Conservation (phyloP, 2,113 vertebrate genomes). For the Odocoileus hemionus region DNA sequence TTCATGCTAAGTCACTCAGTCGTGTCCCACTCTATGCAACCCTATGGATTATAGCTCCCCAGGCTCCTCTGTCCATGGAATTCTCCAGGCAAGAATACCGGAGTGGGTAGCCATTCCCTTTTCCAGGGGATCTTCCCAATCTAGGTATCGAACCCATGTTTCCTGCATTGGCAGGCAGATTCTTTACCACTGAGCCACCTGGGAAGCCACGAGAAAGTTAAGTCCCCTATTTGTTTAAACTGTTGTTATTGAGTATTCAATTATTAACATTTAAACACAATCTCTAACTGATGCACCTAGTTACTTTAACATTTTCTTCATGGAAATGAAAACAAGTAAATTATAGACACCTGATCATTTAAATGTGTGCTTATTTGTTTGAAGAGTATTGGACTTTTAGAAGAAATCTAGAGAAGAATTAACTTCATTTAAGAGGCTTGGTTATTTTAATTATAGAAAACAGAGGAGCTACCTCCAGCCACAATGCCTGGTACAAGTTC, state of each 20-base stretch:
- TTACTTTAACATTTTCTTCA: slow-evolving; percentile 13
- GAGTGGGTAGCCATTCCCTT: not conserved
- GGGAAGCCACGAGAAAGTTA: not conserved
- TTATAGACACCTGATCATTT: slow-evolving; percentile 5
- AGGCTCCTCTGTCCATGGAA: not conserved
- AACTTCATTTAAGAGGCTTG: slow-evolving; percentile 5
- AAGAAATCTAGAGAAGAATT: not conserved
- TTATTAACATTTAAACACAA: not conserved
- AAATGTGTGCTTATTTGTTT: not conserved
- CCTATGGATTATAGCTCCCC: not conserved
- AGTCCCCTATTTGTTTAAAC: not conserved
- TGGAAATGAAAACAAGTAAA: slow-evolving; percentile 19
- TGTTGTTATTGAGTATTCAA: not conserved
- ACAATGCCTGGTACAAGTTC: not conserved
- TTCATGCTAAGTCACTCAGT: not conserved
- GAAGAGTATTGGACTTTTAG: not conserved
- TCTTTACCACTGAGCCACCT: not conserved
- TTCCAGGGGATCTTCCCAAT: not conserved
- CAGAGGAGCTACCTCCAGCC: not conserved
- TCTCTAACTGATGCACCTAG: not conserved
- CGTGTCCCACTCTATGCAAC: not conserved
- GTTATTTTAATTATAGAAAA: slow-evolving; percentile 22
- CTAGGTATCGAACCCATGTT: not conserved
- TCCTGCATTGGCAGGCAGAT: not conserved
- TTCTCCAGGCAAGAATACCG: not conserved